These are phyloP conservation scores for Harpegnathos saltator DNA, from an alignment of 1,140 invertebrate species.

Conservation along the genomic window DNA sequence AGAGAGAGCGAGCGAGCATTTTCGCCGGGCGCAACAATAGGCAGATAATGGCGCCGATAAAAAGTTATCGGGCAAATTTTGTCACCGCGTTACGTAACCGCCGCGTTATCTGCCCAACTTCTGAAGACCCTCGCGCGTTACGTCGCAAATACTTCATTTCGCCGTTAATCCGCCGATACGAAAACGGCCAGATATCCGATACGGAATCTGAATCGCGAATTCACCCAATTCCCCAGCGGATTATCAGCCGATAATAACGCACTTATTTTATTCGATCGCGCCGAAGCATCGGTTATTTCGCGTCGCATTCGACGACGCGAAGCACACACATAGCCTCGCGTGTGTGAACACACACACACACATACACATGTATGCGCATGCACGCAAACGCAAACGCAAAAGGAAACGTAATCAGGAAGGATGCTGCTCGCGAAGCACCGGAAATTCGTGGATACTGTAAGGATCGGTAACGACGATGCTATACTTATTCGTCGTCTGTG, in stretches of 20 bases:
- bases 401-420: constrained; percentile 39
- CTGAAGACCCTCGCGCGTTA: constrained; percentile 13
- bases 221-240: constrained; percentile 18
- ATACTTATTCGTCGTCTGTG: constrained; percentile 39
- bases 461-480: constrained; percentile 29
- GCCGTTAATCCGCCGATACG: constrained; percentile 42
- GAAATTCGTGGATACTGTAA: constrained; percentile 49
- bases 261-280: too few species aligned
- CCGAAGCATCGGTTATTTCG: not conserved
- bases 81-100: constrained; percentile 18
- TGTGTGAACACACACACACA: not conserved
- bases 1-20: not conserved
- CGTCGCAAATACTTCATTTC: constrained; percentile 36
- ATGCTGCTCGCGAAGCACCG: constrained; percentile 52
- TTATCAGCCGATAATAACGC: constrained; percentile 31
- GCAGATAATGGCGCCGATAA: constrained; percentile 23
- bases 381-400: constrained; percentile 9
- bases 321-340: constrained; percentile 8
- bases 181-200: constrained; percentile 16
- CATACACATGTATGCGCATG: not conserved
- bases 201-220: not conserved
- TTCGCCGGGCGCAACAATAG: not conserved
- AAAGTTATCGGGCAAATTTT: not conserved
- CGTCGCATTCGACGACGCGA: not conserved
- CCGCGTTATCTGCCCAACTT: constrained; percentile 26